Base-by-base conservation (phyloP, 92 coral and sea anemone genomes). In the Chrysogorgia sp. region DNA sequence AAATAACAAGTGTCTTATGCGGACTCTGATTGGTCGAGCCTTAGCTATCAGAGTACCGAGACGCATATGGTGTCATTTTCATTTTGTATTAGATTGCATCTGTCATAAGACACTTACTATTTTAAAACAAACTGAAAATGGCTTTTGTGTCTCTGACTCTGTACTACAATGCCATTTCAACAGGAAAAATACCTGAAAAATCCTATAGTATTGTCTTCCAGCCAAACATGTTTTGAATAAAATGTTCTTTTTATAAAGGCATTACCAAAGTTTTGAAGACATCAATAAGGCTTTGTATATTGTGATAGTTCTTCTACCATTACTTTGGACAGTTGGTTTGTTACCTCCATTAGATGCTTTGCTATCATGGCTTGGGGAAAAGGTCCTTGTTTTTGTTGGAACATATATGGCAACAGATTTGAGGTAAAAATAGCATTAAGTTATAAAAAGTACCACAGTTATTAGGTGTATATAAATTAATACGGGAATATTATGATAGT, bases 301-400 rank as follows among this genome's bases (percentile, higher is more conserved):
- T 29, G 40, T 94, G 34, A 87, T 94, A 34, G 87, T 85, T 14
- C 81, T 89, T 59, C 83, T 94, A 58, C 90, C 96, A 22, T 29
- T 94, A 25, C 74, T 91, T 19, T 94, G 98, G 98, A 59, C 76
- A 12, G 30, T 92, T 83, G 98, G 97, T 40, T 37, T 86, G 24
- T 79, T 94, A 19, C 98, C 98, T 34, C 96, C 98, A 7, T 78
- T 94, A 30, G 98, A 94, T 89, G 98, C 96, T 19, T 72, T 94
- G 71, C 84, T 92, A 77, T 71, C 98, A 5, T 94, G 97, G 97
- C 57, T 82, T 37, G 90, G 89, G 61, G 98, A 94, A 72, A 96
- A 94, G 70, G 59, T 64, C 47, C 77, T 94, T 75, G 92, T 94
- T n/a, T 81, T 91, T 26, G 88, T 74, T 19, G 98, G 98, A 14